phyloP scores from a whole-genome alignment of 1,140 invertebrate genomes.

The Condylostylus longicornis region DNA sequence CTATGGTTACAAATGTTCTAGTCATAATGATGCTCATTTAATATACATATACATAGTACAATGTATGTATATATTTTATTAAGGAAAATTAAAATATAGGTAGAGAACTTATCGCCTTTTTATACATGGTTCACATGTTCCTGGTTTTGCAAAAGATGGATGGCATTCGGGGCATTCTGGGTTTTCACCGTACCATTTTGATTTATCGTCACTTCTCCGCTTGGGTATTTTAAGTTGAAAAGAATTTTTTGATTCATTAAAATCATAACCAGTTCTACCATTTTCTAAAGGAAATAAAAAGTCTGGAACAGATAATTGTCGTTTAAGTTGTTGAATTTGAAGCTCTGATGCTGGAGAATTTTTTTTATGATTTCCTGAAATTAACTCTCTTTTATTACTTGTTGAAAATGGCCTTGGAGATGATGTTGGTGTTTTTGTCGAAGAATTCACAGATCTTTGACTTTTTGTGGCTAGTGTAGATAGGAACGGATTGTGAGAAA shows the following conservation, averaged over 20 bases:
- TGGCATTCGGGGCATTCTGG: slow-evolving; percentile 42
- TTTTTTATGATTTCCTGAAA: slow-evolving; percentile 28
- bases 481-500: slow-evolving; percentile 3
- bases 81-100: too few species aligned
- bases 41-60: too few species aligned
- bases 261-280: slow-evolving; percentile 38
- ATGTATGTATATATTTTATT: too few species aligned
- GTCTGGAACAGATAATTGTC: slow-evolving; percentile 35
- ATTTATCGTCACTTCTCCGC: slow-evolving; percentile 18
- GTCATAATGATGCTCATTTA: too few species aligned
- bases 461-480: background rate
- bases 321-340: slow-evolving; percentile 25
- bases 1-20: too few species aligned
- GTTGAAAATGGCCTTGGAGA: background rate
- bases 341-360: slow-evolving; percentile 7
- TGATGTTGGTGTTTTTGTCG: slow-evolving; percentile 9
- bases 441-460: slow-evolving; percentile 3
- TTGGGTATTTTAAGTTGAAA: slow-evolving; percentile 39
- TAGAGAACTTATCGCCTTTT: too few species aligned
- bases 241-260: slow-evolving; percentile 37
- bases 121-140: slow-evolving; percentile 41
- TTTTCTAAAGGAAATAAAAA: slow-evolving; percentile 38
- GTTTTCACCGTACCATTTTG: slow-evolving; percentile 40
- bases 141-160: slow-evolving; percentile 40
- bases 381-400: slow-evolving; percentile 14